A percentile compares a stretch with the other conserved stretches of the same genome.
Evolutionary conservation across 2,113 vertebrate species (phyloP).

Genomic region (Larimichthys polyactis): DNA sequence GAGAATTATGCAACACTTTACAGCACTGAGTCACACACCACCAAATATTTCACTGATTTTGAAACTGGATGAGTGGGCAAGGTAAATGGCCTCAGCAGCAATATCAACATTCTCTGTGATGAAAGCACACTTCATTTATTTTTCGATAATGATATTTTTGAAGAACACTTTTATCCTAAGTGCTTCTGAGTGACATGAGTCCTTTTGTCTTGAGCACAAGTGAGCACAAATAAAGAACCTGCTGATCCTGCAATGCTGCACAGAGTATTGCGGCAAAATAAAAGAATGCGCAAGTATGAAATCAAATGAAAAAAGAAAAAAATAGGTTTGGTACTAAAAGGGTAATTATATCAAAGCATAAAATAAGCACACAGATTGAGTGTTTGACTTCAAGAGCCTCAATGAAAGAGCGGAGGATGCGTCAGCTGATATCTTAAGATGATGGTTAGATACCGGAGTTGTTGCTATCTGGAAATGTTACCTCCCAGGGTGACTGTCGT

Average conservation of each 20-base stretch:
- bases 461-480: neutral
- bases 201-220: constrained; percentile 11
- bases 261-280: neutral
- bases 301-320: neutral
- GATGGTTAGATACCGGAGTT: neutral
- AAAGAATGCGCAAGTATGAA: neutral
- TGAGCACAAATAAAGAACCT: neutral
- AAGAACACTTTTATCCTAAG: constrained; percentile 36
- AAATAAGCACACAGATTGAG: neutral
- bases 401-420: neutral
- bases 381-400: neutral
- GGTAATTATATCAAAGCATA: neutral
- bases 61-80: no score
- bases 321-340: neutral
- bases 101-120: neutral
- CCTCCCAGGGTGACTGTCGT: neutral
- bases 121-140: constrained; percentile 19
- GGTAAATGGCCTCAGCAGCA: no score
- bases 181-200: neutral
- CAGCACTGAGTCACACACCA: no score
- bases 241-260: neutral
- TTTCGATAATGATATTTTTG: constrained; percentile 1
- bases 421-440: neutral
- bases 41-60: no score
- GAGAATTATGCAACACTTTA: no score